Conservation (phyloP, 2,888 invertebrate species). For the Stenchaetothrips biformis region DNA sequence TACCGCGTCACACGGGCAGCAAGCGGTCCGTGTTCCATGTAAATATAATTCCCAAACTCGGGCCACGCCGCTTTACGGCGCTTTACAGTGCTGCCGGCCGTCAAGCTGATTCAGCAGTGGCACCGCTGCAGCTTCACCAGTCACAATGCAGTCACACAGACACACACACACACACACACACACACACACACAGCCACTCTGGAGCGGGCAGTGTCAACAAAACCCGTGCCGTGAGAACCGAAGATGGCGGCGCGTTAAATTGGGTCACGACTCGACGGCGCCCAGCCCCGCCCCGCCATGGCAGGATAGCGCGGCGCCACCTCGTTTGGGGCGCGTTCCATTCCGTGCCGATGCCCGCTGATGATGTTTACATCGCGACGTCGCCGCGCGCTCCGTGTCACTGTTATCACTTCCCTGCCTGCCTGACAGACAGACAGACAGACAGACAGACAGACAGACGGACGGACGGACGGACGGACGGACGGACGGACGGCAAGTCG, state of each 20-base stretch:
- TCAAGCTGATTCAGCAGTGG: too few relatives aligned
- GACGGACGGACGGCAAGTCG: neutral
- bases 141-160: too few relatives aligned
- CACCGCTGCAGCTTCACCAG: too few relatives aligned
- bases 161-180: too few relatives aligned
- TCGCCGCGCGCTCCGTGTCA: neutral
- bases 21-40: too few relatives aligned
- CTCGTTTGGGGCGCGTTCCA: too few relatives aligned
- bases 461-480: neutral
- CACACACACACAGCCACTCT: too few relatives aligned
- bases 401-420: neutral
- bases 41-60: too few relatives aligned
- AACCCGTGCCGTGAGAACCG: too few relatives aligned
- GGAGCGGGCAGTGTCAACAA: too few relatives aligned
- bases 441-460: slow-evolving; percentile 1
- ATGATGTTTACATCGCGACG: neutral
- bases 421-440: neutral
- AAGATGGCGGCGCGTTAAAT: neutral
- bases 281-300: neutral
- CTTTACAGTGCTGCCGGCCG: too few relatives aligned
- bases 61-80: too few relatives aligned
- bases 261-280: neutral
- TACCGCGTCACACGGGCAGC: neutral
- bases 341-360: neutral
- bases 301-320: neutral